A percentile compares a stretch with the other conserved stretches of the same genome.
Evolutionary conservation across 2,888 invertebrate genomes (phyloP).

Genomic region (Drosophila diplacantha): DNA sequence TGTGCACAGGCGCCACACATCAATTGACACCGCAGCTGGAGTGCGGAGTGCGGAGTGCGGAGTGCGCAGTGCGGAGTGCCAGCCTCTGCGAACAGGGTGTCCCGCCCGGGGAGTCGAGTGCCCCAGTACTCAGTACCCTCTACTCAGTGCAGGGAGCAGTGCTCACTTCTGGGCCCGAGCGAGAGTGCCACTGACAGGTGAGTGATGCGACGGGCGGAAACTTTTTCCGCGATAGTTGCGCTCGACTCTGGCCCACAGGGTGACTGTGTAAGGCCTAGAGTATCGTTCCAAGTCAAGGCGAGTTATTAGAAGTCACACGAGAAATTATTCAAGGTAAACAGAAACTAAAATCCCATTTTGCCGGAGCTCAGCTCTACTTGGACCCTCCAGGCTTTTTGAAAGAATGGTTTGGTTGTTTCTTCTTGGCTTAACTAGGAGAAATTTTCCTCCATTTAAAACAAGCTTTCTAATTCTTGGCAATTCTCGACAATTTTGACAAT

Average conservation of each 20-base stretch:
- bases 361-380: no score
- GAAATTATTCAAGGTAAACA: no score
- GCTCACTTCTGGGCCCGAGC: background rate
- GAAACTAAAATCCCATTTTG: no score
- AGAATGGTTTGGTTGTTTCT: no score
- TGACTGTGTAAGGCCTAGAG: background rate
- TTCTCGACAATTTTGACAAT: no score
- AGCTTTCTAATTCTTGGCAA: no score
- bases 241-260: conserved; percentile 6
- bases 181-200: conserved; percentile 11
- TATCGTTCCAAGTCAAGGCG: background rate
- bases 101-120: background rate
- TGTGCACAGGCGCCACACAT: conserved; percentile 62
- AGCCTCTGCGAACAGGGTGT: conserved; percentile 7
- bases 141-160: background rate
- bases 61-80: conserved; percentile 7
- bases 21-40: conserved; percentile 60
- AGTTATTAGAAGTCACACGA: background rate
- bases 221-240: background rate
- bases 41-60: conserved; percentile 12
- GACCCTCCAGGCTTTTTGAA: no score
- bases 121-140: background rate
- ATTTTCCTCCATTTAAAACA: no score
- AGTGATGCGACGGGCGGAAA: conserved; percentile 11
- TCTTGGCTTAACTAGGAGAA: no score